phyloP scores from a whole-genome alignment of 1,140 invertebrate genomes.

The Macrotrachela quadricornifera region DNA sequence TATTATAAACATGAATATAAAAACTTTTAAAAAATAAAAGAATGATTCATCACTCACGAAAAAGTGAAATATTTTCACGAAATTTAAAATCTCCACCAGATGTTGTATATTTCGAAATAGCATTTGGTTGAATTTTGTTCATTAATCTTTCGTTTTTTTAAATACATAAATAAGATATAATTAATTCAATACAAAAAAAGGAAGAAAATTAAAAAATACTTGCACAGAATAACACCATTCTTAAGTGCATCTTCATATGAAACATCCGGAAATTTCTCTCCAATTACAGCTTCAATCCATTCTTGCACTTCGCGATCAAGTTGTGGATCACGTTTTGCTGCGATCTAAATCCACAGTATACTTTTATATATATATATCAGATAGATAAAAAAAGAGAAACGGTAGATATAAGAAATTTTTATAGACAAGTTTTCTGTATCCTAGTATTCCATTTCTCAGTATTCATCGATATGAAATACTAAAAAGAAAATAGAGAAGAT shows the following conservation, averaged over 20 bases:
- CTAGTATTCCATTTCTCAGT: too few relatives aligned
- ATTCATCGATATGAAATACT: too few relatives aligned
- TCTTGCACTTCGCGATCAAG: conserved; percentile 56
- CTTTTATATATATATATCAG: too few relatives aligned
- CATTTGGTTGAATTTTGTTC: conserved; percentile 60
- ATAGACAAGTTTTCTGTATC: too few relatives aligned
- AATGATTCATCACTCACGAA: too few relatives aligned
- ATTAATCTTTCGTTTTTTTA: conserved; percentile 73
- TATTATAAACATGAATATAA: too few relatives aligned
- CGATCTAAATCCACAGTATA: background rate
- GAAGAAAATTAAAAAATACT: conserved; percentile 25
- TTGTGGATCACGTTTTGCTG: conserved; percentile 41
- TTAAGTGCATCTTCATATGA: conserved; percentile 59
- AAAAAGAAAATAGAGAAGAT: too few relatives aligned
- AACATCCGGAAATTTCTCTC: conserved; percentile 45
- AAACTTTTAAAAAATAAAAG: too few relatives aligned
- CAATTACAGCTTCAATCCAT: conserved; percentile 69
- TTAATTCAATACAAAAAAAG: conserved; percentile 36
- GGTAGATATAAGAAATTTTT: background rate
- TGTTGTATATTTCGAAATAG: conserved; percentile 60
- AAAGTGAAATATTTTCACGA: conserved; percentile 78
- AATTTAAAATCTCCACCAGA: conserved; percentile 72
- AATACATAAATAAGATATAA: too few relatives aligned
- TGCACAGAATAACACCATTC: conserved; percentile 70
- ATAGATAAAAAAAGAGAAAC: background rate